These are phyloP conservation scores for Drosophila pseudotalamancana DNA, from an alignment of 2,888 invertebrate species.

Conservation along the genomic window DNA sequence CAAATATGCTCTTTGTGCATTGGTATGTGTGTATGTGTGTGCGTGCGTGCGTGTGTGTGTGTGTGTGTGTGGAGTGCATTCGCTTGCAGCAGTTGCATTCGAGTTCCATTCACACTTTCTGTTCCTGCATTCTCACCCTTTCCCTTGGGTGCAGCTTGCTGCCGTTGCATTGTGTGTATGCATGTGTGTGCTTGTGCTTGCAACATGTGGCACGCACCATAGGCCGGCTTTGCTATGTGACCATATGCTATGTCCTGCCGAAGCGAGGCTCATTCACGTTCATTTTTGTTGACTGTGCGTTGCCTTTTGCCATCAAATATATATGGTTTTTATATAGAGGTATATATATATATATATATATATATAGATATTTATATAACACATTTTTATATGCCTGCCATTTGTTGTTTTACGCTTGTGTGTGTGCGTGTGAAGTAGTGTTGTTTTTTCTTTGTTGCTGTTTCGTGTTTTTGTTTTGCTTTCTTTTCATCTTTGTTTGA, in stretches of 20 bases:
- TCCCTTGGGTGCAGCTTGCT: constrained; percentile 30
- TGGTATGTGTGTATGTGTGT: constrained; percentile 15
- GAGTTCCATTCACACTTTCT: constrained; percentile 47
- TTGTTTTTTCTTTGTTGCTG: constrained; percentile 42
- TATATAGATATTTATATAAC: constrained; percentile 71
- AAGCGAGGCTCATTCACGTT: constrained; percentile 35
- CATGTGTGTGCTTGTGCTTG: constrained; percentile 44
- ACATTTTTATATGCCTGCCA: constrained; percentile 67
- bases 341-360: constrained; percentile 24
- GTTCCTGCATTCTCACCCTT: constrained; percentile 1
- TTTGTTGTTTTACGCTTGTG: constrained; percentile 29
- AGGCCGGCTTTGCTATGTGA: constrained; percentile 66
- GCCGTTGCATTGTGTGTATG: constrained; percentile 37
- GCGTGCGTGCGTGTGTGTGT: constrained; percentile 1
- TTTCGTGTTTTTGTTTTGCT: constrained; percentile 45
- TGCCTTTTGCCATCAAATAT: constrained; percentile 45
- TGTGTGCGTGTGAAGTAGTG: constrained; percentile 33
- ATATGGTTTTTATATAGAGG: constrained; percentile 25
- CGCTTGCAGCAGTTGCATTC: constrained; percentile 42
- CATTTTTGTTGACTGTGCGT: constrained; percentile 52
- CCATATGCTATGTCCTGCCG: constrained; percentile 51
- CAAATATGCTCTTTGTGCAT: constrained; percentile 63
- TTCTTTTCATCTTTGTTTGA: constrained; percentile 74
- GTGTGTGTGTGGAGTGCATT: constrained; percentile 30
- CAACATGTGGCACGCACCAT: constrained; percentile 79